A percentile compares a stretch with the other conserved stretches of the same genome.
These are phyloP conservation scores for Melanocharis versteri DNA, from an alignment of 2,113 vertebrate species.

Conservation along the genomic window DNA sequence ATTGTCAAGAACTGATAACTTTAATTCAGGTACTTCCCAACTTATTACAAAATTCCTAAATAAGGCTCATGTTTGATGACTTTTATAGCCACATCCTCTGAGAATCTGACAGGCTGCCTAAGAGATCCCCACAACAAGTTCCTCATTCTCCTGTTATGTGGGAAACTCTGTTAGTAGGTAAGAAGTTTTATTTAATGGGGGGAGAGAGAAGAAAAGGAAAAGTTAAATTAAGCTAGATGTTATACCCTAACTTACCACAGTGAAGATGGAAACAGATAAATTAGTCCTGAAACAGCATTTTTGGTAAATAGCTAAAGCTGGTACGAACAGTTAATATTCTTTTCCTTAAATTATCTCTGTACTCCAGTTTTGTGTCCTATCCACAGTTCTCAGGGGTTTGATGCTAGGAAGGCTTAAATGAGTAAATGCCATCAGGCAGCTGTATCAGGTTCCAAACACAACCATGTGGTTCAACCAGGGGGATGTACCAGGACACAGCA, in stretches of 20 bases:
- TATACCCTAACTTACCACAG: neutral
- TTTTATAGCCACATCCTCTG: neutral
- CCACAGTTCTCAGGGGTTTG: neutral
- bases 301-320: neutral
- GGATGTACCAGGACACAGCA: neutral
- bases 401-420: neutral
- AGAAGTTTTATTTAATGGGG: neutral
- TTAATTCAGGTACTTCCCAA: neutral
- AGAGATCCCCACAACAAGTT: neutral
- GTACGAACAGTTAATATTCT: neutral
- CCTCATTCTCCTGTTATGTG: neutral
- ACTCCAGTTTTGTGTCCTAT: neutral
- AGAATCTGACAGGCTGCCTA: neutral
- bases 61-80: neutral
- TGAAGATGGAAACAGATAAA: neutral
- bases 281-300: neutral
- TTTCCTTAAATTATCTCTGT: neutral
- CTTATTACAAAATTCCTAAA: neutral
- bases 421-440: neutral
- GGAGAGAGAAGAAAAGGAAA: neutral
- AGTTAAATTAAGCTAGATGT: too few species aligned
- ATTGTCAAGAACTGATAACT: neutral
- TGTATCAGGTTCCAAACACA: neutral
- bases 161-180: neutral
- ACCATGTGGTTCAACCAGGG: neutral